Evolutionary conservation across 2,113 vertebrate genomes (phyloP), one percentile per base, ranked within the genome.

Genomic region (Willisornis vidua): DNA sequence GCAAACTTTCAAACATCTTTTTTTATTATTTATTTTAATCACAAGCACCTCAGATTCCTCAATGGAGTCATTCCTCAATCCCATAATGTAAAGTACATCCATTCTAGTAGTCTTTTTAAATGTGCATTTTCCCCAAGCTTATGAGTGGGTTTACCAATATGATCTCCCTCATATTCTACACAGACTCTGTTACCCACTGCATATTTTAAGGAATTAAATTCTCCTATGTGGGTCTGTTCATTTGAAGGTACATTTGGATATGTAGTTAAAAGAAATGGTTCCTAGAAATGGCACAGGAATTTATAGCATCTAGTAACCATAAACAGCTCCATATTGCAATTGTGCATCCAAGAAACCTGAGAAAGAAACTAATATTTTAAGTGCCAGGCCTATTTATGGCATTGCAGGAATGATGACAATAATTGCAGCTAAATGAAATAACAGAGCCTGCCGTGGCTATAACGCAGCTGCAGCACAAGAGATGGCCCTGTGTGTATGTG

Each of bases 21-120:
- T 51, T 46, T 85, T 84, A 39, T 39, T 39, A 39, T 75, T 83
- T 37, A 37, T 49, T 84, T 16, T 10, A 48, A 49, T 81, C 43
- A 62, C 89, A 68, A 93, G 63, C 77, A 93, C 61, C 51, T 86
- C 46, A 43, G 78, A 81, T 96, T 68, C 48, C 59, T 93, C 77
- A 29, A 2, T 26, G 9, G 2, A 33, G 85, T 83, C 15, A 58
- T 87, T 95, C 46, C 75, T 87, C 48, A 49, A 63, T 94, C 68
- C 11, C 91, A 43, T 95, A 85, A 94, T 81, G 71, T 78, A 57
- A 82, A 70, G 67, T 87, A 73, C 66, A 88, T 95, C 54, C 73
- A 90, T 92, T 94, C 87, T 59, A 46, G 37, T 20, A 76, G 48
- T 76, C 48, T 91, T 83, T 66, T 67, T 51, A 90, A 91, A 62